Base-by-base conservation (phyloP, 2,888 invertebrate genomes). In the Drosophila siamana region DNA sequence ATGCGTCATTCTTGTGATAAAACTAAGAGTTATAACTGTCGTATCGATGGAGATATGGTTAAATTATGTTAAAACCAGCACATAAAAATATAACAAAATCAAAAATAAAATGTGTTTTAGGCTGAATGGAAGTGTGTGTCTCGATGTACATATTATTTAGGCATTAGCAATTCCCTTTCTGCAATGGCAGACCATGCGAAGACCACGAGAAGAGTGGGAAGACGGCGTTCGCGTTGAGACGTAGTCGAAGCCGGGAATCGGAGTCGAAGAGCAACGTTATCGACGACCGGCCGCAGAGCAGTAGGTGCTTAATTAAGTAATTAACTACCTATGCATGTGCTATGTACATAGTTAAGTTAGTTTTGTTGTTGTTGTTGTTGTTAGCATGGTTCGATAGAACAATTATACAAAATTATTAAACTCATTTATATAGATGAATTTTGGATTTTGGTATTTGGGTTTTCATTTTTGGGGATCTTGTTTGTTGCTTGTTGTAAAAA, bases 331-430 rank as follows among this genome's bases (percentile, higher is more conserved):
- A 48, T 50, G 22, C 7, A 55, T 38, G 13, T 50, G 26, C 30
- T 56, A 26, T 47, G 19, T 40, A 46, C 16, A 50, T 41, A 43
- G 33, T 33, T 33, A 33, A n/a, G 33, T 33, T n/a, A 33, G 33
- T 33, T 33, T n/a, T 30, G 30, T 30, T 11, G 30, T 30, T n/a
- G 28, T 28, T 30, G 30, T 33, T 15, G 33, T 40, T 71, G 71
- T 69, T 73, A 73, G 67, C 51, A 47, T 57, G 46, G 47, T 47
- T 74, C 69, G 30, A 51, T 43, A 52, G 52, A 62, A 72, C 51
- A 48, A 36, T 57, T 62, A 52, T 52, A 48, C 36, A 62, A 62
- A 71, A 36, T 43, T 69, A 69, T 47, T 61, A 44, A 69, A 19
- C 43, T 50, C 52, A 47, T 74, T 70, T 57, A 75, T 30, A 40